These are phyloP conservation scores for Nanorana parkeri DNA, from an alignment of 2,113 vertebrate species.

Conservation along the genomic window DNA sequence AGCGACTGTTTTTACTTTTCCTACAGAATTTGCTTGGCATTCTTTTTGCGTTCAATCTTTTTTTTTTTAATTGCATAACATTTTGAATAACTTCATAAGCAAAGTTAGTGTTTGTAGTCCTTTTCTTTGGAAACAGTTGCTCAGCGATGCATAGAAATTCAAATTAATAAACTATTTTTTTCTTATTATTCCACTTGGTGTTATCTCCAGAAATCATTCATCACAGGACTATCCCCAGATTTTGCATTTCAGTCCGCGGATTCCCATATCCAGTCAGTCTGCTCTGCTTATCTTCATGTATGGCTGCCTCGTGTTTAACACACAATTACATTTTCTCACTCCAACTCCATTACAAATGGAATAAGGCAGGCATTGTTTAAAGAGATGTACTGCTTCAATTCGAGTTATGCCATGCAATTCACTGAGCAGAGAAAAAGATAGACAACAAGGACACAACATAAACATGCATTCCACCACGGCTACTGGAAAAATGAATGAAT, in stretches of 20 bases:
- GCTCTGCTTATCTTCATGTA: slow-evolving; percentile 73
- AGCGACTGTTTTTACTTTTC: too few relatives aligned
- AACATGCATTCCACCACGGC: slow-evolving; percentile 12
- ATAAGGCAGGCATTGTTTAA: slow-evolving; percentile 77
- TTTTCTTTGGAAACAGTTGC: slow-evolving; percentile 1
- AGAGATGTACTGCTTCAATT: slow-evolving; percentile 77
- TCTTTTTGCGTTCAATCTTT: too few relatives aligned
- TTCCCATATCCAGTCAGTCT: slow-evolving; percentile 71
- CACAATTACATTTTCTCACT: slow-evolving; percentile 78
- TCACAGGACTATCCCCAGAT: slow-evolving; percentile 66
- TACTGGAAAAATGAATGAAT: slow-evolving; percentile 44
- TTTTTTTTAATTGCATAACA: neutral
- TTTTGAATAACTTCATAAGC: slow-evolving; percentile 28
- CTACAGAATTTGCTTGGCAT: too few relatives aligned
- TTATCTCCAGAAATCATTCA: slow-evolving; percentile 64
- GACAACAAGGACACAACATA: slow-evolving; percentile 69
- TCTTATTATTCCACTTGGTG: slow-evolving; percentile 39
- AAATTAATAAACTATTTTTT: slow-evolving; percentile 54
- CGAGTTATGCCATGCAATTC: slow-evolving; percentile 73
- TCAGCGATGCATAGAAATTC: slow-evolving; percentile 40
- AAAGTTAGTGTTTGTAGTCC: slow-evolving; percentile 21
- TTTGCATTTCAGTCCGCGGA: slow-evolving; percentile 58
- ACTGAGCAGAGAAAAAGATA: slow-evolving; percentile 68
- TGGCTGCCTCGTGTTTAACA: slow-evolving; percentile 70
- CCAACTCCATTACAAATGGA: slow-evolving; percentile 78